Evolutionary conservation across 2,888 invertebrate species (phyloP), one percentile per base, ranked within the genome.

Genomic region (Lepidochitona cinerea): DNA sequence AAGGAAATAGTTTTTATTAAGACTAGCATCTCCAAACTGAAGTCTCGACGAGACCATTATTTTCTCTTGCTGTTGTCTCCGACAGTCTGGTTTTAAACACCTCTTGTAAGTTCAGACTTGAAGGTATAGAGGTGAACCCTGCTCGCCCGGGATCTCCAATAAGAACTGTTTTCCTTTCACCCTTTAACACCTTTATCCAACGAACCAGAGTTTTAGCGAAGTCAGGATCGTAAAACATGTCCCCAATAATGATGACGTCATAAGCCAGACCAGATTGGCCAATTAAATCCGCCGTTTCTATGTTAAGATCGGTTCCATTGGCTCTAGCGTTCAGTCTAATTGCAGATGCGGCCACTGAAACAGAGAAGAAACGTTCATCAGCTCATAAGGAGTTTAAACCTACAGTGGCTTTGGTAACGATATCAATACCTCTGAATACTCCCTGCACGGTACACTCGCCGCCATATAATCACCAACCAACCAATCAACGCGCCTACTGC

Each of bases 181-280:
- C 26, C 49, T 65, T 74, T 41, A 84, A 53, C 1, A 12, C 0
- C n/a, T 71, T 37, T 14, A 85, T 33, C 87, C 88, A 89, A 35
- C 78, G 67, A 23, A 78, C 71, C 5, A 89, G 76, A n/a, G 52
- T 71, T 49, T 81, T 69, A 14, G 82, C 75, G 71, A 87, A 84
- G 4, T 78, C 70, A 41, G 78, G 92, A 84, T 94, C 94, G 85
- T 94, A 94, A 81, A 94, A 93, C 92, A 94, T 93, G 85, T 94
- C 94, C 0, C 94, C 94, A 49, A 94, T 90, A n/a, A 94, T 88
- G 75, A 94, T 90, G 1, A 93, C 90, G 80, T 94, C 93, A 84
- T 92, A 93, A 7, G 90, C 49, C 5, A 73, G 7, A 36, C 73
- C 36, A 0, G 54, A 0, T 52, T 75, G 71, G 33, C 87, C 86